Conservation (phyloP, 2,797 vertebrate genomes). For the Cuculus canorus region DNA sequence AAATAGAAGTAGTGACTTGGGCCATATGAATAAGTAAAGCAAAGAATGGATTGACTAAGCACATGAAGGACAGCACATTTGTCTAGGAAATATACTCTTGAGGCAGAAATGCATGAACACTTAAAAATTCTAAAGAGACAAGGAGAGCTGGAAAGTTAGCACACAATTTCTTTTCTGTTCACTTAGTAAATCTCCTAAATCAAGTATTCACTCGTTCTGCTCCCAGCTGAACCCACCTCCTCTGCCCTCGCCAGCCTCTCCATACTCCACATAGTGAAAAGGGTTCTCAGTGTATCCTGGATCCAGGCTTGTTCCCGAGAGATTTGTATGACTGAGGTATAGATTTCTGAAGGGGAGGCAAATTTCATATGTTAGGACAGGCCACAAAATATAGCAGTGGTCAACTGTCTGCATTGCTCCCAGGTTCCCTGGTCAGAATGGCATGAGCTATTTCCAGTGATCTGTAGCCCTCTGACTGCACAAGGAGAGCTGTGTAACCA, state of each 20-base stretch:
- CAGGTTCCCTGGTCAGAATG: neutral
- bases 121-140: neutral
- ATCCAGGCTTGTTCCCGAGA: conserved; percentile 33
- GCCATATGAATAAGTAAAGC: neutral
- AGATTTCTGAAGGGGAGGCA: conserved; percentile 56
- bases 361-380: conserved; percentile 53
- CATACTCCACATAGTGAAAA: conserved; percentile 41
- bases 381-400: conserved; percentile 27
- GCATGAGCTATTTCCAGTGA: neutral
- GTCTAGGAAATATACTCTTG: neutral
- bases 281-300: conserved; percentile 26
- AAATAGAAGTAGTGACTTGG: neutral
- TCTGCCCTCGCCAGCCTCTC: conserved; percentile 37
- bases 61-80: neutral
- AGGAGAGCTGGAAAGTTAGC: neutral
- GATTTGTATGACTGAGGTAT: conserved; percentile 44
- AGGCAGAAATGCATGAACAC: neutral
- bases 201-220: neutral
- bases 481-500: neutral
- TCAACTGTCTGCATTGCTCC: conserved; percentile 7
- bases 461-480: neutral
- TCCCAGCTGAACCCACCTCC: conserved; percentile 35
- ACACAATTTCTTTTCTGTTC: neutral
- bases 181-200: neutral
- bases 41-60: neutral